Evolutionary conservation across 2,797 vertebrate species (phyloP).

Genomic region (Peromyscus eremicus): DNA sequence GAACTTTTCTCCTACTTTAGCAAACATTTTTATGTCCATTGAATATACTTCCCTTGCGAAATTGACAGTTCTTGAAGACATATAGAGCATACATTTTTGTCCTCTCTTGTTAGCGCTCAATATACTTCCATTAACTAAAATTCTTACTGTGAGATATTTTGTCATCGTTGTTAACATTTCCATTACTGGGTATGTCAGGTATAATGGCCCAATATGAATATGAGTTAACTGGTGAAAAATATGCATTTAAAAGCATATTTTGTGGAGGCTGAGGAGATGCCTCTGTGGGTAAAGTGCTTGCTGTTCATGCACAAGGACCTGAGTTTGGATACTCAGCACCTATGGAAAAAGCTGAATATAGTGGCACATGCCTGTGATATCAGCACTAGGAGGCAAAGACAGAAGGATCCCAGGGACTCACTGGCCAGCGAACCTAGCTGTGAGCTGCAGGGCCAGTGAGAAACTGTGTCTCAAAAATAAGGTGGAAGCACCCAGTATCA

Average conservation of each 20-base stretch:
- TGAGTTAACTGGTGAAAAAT: constrained; percentile 34
- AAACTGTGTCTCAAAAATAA: not conserved
- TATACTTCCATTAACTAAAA: not conserved
- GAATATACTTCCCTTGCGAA: constrained; percentile 58
- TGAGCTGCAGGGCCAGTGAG: not conserved
- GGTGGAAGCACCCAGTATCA: not conserved
- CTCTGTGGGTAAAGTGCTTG: not conserved
- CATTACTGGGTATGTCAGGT: not conserved
- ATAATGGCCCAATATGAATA: not conserved
- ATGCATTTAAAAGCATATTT: not conserved
- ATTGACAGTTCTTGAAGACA: constrained; percentile 43
- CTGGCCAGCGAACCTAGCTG: not conserved
- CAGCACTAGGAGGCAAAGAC: not conserved
- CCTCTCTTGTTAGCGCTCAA: not conserved
- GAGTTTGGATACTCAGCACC: not conserved
- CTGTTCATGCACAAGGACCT: not conserved
- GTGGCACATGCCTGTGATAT: not conserved
- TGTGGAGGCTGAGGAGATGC: not conserved
- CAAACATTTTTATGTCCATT: constrained; percentile 62
- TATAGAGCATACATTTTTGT: constrained; percentile 1
- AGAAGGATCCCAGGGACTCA: not conserved
- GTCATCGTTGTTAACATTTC: constrained; percentile 19
- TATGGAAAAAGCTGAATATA: not conserved
- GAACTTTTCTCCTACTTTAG: constrained; percentile 68
- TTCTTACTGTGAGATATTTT: not conserved